phyloP scores from a whole-genome alignment of 2,888 invertebrate genomes.

The Chrysolina oricalcia region DNA sequence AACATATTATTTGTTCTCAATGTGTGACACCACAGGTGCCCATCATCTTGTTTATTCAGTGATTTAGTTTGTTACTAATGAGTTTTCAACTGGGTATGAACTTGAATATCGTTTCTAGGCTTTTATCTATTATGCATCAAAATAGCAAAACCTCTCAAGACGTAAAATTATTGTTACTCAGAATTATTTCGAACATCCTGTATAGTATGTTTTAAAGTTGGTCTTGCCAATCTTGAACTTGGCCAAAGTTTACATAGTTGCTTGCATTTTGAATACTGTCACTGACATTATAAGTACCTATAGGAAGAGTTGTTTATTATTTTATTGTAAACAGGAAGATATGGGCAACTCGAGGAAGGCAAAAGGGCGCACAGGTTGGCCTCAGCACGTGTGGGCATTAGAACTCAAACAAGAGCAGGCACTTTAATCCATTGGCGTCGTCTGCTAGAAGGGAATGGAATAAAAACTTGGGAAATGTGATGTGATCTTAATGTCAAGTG shows the following conservation, averaged over 20 bases:
- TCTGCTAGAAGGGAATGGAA: constrained; percentile 46
- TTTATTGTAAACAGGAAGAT: constrained; percentile 68
- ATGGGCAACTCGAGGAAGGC: constrained; percentile 71
- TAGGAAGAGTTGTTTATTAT: constrained; percentile 53
- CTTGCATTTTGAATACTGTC: constrained; percentile 33
- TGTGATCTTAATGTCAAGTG: not conserved
- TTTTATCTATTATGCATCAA: not conserved
- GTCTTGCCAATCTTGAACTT: constrained; percentile 23
- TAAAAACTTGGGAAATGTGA: constrained; percentile 29
- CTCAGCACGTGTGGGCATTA: constrained; percentile 96
- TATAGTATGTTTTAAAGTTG: not conserved
- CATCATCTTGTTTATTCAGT: no score
- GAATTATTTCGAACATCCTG: not conserved
- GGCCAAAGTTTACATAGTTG: constrained; percentile 19
- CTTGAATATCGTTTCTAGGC: not conserved
- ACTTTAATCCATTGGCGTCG: constrained; percentile 57
- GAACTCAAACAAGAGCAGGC: constrained; percentile 83
- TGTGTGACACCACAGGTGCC: no score
- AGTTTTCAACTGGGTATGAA: no score
- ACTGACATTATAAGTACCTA: constrained; percentile 34
- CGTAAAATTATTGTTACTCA: no score
- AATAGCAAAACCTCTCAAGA: not conserved
- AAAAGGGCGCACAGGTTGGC: constrained; percentile 97
- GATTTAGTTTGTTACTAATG: no score
- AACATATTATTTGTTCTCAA: no score